Base-by-base conservation (phyloP, 2,888 invertebrate genomes). In the Gymnosoma rotundatum region DNA sequence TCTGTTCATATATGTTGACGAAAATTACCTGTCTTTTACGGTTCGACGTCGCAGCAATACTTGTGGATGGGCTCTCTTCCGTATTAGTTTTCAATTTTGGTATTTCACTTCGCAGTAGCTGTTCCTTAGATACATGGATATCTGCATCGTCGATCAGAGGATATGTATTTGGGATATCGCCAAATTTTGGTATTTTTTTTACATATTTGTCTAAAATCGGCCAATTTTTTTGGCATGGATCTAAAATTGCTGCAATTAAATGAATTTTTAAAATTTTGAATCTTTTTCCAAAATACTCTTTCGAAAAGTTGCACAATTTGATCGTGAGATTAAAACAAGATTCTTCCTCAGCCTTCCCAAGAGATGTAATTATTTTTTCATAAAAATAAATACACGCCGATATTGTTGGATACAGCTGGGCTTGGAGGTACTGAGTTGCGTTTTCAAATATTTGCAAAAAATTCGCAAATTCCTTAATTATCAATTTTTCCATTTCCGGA, bases 381-480 rank as follows among this genome's bases (percentile, higher is more conserved):
- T 48, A 32, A 50, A 66, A 66, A 50, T 66, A 66, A 14, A 66
- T 66, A 8, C 50, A 66, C 50, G 48, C 20, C 16, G 66, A 63
- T 10, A 63, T 45, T 14, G 63, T 63, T 42, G 63, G 63, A 20
- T 63, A 63, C 5, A 45, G 20, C 21, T 63, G 42, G 45, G 45
- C 63, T 45, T 63, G 63, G n/a, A 63, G 20, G 20, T 45, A 42
- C 45, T 50, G 48, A 14, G 66, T 66, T 14, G 66, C 50, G 16
- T 66, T 18, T 66, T 66, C 66, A 50, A 66, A 66, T 25, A 50
- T 66, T 48, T 66, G 21, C 50, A 50, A 66, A 66, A 50, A 66
- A 14, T 48, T 25, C 8, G 25, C 21, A 66, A 66, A 66, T 66
- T 66, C 66, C 12, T n/a, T 16, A 48, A 66, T 66, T 50, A 66